Evolutionary conservation across 2,113 vertebrate genomes (phyloP).

Genomic region (Neodontobutis hainanensis): DNA sequence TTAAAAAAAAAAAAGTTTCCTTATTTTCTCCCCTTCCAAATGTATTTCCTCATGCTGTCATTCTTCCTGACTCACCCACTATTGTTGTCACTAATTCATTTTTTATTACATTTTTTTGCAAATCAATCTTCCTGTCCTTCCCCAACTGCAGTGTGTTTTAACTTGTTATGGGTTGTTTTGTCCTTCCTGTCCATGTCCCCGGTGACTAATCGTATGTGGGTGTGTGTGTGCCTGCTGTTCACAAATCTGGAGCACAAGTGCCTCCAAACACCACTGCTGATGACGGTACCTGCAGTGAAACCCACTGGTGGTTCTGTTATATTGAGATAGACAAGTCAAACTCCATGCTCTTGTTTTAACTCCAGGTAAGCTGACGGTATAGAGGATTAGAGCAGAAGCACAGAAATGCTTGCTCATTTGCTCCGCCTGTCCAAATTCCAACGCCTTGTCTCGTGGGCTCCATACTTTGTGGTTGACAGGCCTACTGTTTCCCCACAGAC

Average conservation of each 20-base stretch:
- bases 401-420: slow-evolving; percentile 34
- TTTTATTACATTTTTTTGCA: not conserved
- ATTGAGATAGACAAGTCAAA: too few relatives aligned
- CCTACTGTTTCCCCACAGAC: slow-evolving; percentile 23
- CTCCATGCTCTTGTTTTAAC: too few relatives aligned
- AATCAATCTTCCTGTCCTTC: slow-evolving; percentile 3
- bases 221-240: slow-evolving; percentile 49
- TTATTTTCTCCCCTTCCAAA: not conserved
- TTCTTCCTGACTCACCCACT: slow-evolving; percentile 2
- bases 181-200: slow-evolving; percentile 17
- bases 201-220: slow-evolving; percentile 49
- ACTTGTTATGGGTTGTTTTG: slow-evolving; percentile 34
- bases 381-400: slow-evolving; percentile 39
- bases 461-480: slow-evolving; percentile 42
- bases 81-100: slow-evolving; percentile 3
- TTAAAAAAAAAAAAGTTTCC: not conserved
- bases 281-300: slow-evolving; percentile 18
- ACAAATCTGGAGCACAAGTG: slow-evolving; percentile 21
- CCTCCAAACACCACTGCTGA: slow-evolving; percentile 17
- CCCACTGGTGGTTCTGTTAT: slow-evolving; percentile 29
- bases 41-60: not conserved
- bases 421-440: slow-evolving; percentile 36
- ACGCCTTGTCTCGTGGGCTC: slow-evolving; percentile 15
- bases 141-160: slow-evolving; percentile 24
- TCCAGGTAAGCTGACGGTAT: slow-evolving; percentile 28